Base-by-base conservation (phyloP, 1,140 invertebrate genomes). In the Scaptodrosophila lebanonensis region DNA sequence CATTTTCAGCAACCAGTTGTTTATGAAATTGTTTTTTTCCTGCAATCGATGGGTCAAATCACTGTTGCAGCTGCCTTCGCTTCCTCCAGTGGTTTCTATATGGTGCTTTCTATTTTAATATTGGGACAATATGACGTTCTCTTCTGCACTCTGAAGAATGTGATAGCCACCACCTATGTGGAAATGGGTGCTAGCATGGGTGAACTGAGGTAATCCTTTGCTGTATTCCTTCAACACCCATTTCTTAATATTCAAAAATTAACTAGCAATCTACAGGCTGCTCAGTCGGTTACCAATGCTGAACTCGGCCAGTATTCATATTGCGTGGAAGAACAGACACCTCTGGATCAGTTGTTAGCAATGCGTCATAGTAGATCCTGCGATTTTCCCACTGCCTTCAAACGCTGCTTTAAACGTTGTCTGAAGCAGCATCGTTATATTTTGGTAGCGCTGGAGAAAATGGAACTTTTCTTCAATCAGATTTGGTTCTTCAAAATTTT, bases 71-170 rank as follows among this genome's bases (percentile, higher is more conserved):
- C 54, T 17, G 40, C 58, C 13, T 66, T 62, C n/a, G 30, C 58
- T 0, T 22, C 44, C 3, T 42, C 22, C 11, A 66, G 58, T 44
- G 58, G 44, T 1, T 49, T 66, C 3, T 54, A 62, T 15, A 54
- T 62, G 39, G 39, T 50, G 13, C 15, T 62, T 20, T 36, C 35
- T 13, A 62, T 66, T 17, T 11, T 70, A 6, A 43, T 70, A 15
- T 70, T 52, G 11, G 67, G 63, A 29, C 67, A 70, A 49, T 70
- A 62, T 22, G 67, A 70, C 48, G 40, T 66, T 5, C 45, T 70
- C 0, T 48, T 49, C 39, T 70, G 67, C 20, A 70, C 57, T 52
- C 27, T 70, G 1, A 66, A 62, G 40, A 70, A 70, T 62, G 42
- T 70, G 17, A 2, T 69, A 2, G 56, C 56, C 7, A 69, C 66